Evolutionary conservation across 1,140 invertebrate species (phyloP).

Genomic region (Trichoplusia ni): DNA sequence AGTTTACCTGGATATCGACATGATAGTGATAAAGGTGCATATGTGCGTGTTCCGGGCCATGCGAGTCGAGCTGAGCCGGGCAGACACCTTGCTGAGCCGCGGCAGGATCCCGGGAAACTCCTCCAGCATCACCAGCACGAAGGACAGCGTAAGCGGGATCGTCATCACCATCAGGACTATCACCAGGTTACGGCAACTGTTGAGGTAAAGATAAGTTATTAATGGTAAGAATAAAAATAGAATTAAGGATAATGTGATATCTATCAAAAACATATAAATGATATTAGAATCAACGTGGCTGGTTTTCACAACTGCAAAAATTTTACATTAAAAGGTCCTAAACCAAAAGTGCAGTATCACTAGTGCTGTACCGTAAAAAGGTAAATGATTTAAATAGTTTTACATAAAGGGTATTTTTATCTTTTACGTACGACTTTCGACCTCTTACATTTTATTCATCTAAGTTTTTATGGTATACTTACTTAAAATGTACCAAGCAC

Average conservation of each 20-base stretch:
- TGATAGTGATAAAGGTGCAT: conserved; percentile 89
- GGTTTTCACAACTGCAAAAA: no score
- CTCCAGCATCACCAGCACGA: conserved; percentile 92
- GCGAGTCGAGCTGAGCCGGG: conserved; percentile 87
- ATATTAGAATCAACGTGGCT: neutral
- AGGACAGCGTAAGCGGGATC: conserved; percentile 84
- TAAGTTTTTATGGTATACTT: no score
- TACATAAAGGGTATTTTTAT: no score
- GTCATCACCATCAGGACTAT: conserved; percentile 85
- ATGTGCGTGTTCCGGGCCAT: conserved; percentile 89
- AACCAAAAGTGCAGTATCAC: no score
- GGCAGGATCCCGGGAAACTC: conserved; percentile 87
- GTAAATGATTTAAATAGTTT: no score
- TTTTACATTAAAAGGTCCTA: no score
- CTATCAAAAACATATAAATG: neutral
- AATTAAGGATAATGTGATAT: neutral
- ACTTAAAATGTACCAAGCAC: conserved; percentile 89
- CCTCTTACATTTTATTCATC: no score
- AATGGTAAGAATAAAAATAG: neutral
- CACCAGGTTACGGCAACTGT: conserved; percentile 83
- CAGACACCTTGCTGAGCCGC: conserved; percentile 86
- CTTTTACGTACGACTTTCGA: no score
- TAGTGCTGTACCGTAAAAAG: no score
- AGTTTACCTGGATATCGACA: conserved; percentile 84
- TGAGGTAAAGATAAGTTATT: neutral